These are phyloP conservation scores for Camelus bactrianus DNA, from an alignment of 2,113 vertebrate genomes.

Conservation along the genomic window DNA sequence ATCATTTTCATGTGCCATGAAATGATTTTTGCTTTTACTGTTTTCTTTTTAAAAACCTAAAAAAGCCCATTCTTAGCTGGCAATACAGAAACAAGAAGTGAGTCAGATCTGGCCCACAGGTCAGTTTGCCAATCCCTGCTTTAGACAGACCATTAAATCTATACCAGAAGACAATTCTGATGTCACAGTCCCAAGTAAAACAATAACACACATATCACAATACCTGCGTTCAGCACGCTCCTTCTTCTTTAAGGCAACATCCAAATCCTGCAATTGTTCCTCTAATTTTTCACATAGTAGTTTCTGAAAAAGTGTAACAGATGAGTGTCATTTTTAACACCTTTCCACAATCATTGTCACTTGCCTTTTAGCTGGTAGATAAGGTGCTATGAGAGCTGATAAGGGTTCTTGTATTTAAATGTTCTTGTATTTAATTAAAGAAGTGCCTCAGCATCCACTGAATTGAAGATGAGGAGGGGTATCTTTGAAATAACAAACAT, in stretches of 20 bases:
- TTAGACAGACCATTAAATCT: not conserved
- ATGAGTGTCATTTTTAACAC: slow-evolving; percentile 19
- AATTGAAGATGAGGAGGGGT: not conserved
- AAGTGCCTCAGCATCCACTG: not conserved
- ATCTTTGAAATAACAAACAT: not conserved
- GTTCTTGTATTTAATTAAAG: not conserved
- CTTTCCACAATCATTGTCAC: not conserved
- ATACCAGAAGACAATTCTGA: not conserved
- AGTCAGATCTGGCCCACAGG: not conserved
- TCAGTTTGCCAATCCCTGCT: not conserved
- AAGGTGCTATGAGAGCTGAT: not conserved
- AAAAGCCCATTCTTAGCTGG: not conserved
- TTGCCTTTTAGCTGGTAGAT: not conserved
- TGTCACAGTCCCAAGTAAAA: slow-evolving; percentile 22
- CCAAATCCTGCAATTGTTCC: slow-evolving; percentile 96
- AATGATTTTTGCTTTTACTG: slow-evolving; percentile 10
- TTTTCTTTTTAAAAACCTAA: not conserved
- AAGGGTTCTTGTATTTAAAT: not conserved
- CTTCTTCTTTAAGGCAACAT: slow-evolving; percentile 97
- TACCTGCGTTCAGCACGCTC: slow-evolving; percentile 97
- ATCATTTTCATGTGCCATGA: not conserved
- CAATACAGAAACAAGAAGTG: not conserved
- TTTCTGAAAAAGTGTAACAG: slow-evolving; percentile 90
- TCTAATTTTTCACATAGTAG: slow-evolving; percentile 97
- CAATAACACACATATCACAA: not conserved